Evolutionary conservation across 92 coral and sea anemone species (phyloP).

Genomic region (Palythoa grandis): DNA sequence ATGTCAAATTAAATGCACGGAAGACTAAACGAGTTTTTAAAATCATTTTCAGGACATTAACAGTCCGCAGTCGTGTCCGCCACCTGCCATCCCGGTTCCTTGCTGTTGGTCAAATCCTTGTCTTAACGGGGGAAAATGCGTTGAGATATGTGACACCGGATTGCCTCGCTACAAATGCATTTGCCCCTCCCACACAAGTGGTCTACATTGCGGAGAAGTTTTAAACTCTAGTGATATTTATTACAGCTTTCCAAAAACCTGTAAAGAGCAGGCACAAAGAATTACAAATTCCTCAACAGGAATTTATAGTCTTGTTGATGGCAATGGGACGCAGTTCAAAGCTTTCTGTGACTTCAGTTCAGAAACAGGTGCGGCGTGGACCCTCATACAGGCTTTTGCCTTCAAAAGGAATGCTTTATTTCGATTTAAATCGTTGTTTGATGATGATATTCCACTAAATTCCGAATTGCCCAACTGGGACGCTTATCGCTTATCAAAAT

Average conservation of each 20-base stretch:
- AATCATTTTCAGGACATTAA: conserved; percentile 11
- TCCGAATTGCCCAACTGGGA: conserved; percentile 40
- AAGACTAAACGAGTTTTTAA: too few relatives aligned
- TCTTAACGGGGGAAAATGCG: conserved; percentile 47
- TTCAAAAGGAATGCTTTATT: conserved; percentile 45
- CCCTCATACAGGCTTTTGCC: conserved; percentile 51
- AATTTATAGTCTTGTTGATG: conserved; percentile 33
- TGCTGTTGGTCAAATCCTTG: conserved; percentile 58
- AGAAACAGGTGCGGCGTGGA: conserved; percentile 52
- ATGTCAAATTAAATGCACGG: too few relatives aligned
- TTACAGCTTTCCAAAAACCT: background rate
- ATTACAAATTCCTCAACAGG: conserved; percentile 32
- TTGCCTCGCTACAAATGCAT: conserved; percentile 44
- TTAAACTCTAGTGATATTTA: too few relatives aligned
- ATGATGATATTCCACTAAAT: conserved; percentile 33
- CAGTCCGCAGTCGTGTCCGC: background rate
- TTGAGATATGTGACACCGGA: conserved; percentile 45
- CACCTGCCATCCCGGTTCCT: background rate
- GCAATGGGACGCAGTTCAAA: conserved; percentile 3
- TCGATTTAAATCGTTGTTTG: conserved; percentile 25
- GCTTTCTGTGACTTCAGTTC: conserved; percentile 53
- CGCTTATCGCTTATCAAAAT: conserved; percentile 55
- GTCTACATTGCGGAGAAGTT: conserved; percentile 34
- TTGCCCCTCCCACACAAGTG: conserved; percentile 43
- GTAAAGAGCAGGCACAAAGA: conserved; percentile 32